Base-by-base conservation (phyloP, 1,140 invertebrate species). In the Heliothis subflexa region DNA sequence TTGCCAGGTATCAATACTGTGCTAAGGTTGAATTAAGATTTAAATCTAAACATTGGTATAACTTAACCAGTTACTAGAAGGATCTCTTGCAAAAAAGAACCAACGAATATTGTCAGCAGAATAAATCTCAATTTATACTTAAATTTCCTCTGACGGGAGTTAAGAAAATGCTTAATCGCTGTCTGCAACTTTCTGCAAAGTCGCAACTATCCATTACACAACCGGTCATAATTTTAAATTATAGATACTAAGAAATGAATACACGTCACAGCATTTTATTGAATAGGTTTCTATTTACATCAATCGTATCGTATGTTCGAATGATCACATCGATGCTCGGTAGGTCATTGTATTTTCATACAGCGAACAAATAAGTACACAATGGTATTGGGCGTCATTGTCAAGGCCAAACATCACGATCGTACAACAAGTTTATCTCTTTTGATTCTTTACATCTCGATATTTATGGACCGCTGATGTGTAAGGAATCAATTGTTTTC, bases 321-420 rank as follows among this genome's bases (percentile, higher is more conserved):
- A 59, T 28, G 55, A 28, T 25, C 50, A 21, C 5, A 21, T 45
- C n/a, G n/a, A 66, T 47, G 16, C 16, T 47, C 16, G 16, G 18
- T 21, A 47, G 62, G 62, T 10, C 62, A 66, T 66, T 47, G 62
- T 47, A 66, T 66, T 66, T 66, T 66, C 40, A 12, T 49, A 21
- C 40, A 47, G 1, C 25, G 25, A 11, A 12, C 61, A 33, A 40
- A 40, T 16, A 33, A n/a, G 40, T 45, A 12, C 18, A 66, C 62
- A 47, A 64, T 47, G 13, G 16, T n/a, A 55, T 18, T 18, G 33
- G 14, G 47, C 47, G 66, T 70, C 66, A 70, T 28, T 70, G 47
- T 52, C 66, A 70, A 70, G 45, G 66, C 21, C 66, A 14, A 52
- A 50, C 25, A 28, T 12, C 21, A 9, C 18, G 18, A 47, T 3